Conservation (phyloP, 2,113 vertebrate species). For the Gasterosteus nipponicus region DNA sequence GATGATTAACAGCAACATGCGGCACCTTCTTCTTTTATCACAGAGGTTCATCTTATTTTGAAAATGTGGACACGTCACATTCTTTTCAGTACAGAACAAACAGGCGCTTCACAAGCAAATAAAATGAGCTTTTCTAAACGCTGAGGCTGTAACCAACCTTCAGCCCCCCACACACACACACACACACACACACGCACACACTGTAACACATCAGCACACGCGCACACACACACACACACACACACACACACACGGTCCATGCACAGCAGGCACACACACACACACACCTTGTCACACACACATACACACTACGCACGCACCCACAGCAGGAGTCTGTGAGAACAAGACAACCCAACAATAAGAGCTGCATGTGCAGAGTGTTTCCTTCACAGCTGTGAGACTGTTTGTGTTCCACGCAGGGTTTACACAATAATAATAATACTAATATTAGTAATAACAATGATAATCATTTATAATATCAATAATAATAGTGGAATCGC, state of each 20-base stretch:
- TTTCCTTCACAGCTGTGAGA: constrained; percentile 40
- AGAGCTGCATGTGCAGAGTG: constrained; percentile 24
- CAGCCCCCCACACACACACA: constrained; percentile 6
- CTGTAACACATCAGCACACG: too few relatives aligned
- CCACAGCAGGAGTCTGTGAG: constrained; percentile 63
- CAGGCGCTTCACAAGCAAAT: constrained; percentile 1
- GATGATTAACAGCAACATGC: background rate
- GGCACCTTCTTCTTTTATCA: background rate
- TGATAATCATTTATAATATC: background rate
- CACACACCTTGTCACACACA: too few relatives aligned
- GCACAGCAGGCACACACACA: too few relatives aligned
- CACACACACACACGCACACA: background rate
- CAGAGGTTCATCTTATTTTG: too few relatives aligned
- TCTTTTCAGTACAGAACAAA: too few relatives aligned
- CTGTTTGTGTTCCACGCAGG: background rate
- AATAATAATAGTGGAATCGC: background rate
- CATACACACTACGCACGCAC: too few relatives aligned
- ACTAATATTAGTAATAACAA: too few relatives aligned
- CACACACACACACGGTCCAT: too few relatives aligned
- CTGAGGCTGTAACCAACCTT: constrained; percentile 24
- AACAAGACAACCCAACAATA: constrained; percentile 59
- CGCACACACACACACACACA: too few relatives aligned
- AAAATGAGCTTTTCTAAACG: constrained; percentile 29
- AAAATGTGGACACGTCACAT: background rate
- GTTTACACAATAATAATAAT: too few relatives aligned